Conservation (phyloP, 2,113 vertebrate genomes). For the Cranoglanis bouderius region DNA sequence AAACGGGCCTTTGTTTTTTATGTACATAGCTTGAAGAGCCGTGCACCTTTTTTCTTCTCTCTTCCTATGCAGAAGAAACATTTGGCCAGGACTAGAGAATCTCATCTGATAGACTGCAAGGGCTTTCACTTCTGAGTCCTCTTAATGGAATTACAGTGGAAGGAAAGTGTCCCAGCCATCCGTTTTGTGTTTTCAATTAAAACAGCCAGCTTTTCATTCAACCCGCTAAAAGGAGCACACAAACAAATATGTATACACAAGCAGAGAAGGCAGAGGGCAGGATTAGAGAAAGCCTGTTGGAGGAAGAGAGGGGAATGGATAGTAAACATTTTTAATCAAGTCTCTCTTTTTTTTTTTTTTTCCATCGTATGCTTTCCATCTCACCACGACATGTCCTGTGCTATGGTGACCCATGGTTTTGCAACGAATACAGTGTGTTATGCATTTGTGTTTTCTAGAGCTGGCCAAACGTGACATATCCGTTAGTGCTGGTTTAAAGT, state of each 20-base stretch:
- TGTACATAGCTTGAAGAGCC: background rate
- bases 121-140: constrained; percentile 32
- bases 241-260: background rate
- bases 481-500: background rate
- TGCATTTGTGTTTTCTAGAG: background rate
- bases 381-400: constrained; percentile 4
- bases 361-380: background rate
- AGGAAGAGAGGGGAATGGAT: too few relatives aligned
- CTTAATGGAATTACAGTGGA: constrained; percentile 49
- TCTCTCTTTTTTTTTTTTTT: background rate
- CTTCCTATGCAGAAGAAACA: background rate
- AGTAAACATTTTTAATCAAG: too few relatives aligned
- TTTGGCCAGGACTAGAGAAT: constrained; percentile 3
- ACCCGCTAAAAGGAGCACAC: constrained; percentile 22
- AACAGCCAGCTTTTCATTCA: constrained; percentile 47
- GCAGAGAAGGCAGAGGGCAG: constrained; percentile 21
- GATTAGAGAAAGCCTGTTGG: too few relatives aligned
- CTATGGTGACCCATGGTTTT: background rate
- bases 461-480: background rate
- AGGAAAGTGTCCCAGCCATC: constrained; percentile 42
- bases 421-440: background rate
- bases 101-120: constrained; percentile 18
- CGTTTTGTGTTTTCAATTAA: constrained; percentile 55
- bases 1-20: too few relatives aligned
- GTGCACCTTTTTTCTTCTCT: background rate